A percentile compares a stretch with the other conserved stretches of the same genome.
Conservation (phyloP, 2,888 invertebrate species). For the Odontocerum albicorne region DNA sequence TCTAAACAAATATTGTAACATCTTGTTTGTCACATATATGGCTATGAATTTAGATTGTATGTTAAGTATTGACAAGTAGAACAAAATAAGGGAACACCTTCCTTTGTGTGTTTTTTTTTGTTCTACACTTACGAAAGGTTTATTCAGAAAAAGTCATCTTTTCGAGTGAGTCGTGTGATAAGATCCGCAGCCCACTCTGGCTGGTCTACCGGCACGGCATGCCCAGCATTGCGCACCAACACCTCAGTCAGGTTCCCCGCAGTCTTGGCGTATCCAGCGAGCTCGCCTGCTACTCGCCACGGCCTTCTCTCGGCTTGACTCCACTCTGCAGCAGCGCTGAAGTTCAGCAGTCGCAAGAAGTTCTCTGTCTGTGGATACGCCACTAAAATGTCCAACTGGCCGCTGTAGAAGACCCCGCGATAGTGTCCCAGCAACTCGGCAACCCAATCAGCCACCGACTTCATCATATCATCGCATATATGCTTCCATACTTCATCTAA, state of each 20-base stretch:
- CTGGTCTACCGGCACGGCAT: conserved; percentile 80
- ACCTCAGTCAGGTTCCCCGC: conserved; percentile 73
- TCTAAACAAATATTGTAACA: no score
- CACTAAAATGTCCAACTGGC: conserved; percentile 89
- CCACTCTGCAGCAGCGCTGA: conserved; percentile 67
- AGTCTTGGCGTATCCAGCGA: conserved; percentile 76
- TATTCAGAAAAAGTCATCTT: no score
- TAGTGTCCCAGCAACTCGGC: conserved; percentile 68
- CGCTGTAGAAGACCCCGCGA: conserved; percentile 81
- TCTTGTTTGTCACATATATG: no score
- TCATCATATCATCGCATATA: conserved; percentile 77
- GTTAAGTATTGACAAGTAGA: no score
- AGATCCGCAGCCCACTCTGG: conserved; percentile 76
- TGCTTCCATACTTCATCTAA: conserved; percentile 67
- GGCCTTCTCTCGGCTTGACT: conserved; percentile 64
- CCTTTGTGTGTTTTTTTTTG: no score
- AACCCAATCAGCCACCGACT: conserved; percentile 75
- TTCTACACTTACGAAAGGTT: no score
- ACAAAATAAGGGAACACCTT: no score
- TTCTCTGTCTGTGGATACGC: conserved; percentile 84
- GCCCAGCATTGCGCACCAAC: conserved; percentile 77
- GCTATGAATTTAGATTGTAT: no score
- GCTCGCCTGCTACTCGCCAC: conserved; percentile 68
- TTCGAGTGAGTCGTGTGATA: conserved; percentile 71
- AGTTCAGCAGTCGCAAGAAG: conserved; percentile 72